Conservation (phyloP, 2,797 vertebrate genomes). For the Crypturellus tataupa region DNA sequence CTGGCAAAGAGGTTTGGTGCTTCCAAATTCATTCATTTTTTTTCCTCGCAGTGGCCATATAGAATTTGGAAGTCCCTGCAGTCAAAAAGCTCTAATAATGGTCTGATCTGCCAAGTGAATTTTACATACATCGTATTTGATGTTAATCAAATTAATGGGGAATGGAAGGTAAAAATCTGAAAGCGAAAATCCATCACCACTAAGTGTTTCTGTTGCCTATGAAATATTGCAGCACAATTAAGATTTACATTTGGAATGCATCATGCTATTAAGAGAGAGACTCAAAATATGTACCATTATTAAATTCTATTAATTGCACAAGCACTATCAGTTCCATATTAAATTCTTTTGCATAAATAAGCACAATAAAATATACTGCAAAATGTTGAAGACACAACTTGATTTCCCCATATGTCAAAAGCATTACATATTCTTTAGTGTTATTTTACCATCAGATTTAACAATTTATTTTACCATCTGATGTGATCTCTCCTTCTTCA, state of each 20-base stretch:
- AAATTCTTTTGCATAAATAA: background rate
- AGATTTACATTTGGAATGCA: background rate
- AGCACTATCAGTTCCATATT: background rate
- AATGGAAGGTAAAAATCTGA: accelerated
- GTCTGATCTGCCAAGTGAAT: background rate
- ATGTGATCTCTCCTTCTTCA: constrained; percentile 93
- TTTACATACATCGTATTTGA: background rate
- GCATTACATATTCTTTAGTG: background rate
- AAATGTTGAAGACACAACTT: background rate
- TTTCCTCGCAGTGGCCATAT: background rate
- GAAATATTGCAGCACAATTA: background rate
- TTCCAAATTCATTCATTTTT: background rate
- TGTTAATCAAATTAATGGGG: background rate
- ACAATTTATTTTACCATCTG: constrained; percentile 83
- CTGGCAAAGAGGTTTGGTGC: background rate
- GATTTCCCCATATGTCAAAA: background rate
- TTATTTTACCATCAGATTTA: background rate
- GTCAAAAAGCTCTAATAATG: background rate
- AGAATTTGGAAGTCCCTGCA: background rate
- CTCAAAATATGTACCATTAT: background rate
- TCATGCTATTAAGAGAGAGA: background rate
- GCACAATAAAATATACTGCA: background rate
- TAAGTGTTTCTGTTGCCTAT: background rate
- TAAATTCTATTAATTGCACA: background rate
- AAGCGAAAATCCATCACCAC: background rate